These are phyloP conservation scores for Bathynomus jamesi DNA, from an alignment of 1,140 invertebrate species.

Conservation along the genomic window DNA sequence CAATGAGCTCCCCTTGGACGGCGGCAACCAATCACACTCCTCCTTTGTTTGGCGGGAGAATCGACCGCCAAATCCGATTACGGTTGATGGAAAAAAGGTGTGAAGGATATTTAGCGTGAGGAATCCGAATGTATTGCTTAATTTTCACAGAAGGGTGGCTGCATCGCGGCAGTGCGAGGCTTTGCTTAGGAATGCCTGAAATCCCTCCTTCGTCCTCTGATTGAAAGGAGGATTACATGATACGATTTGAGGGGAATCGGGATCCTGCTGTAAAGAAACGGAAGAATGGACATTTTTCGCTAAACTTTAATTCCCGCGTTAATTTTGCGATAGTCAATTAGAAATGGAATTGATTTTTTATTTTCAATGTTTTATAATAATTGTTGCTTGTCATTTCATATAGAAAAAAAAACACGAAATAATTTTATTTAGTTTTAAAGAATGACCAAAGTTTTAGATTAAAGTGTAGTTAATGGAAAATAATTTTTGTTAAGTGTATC, in stretches of 20 bases:
- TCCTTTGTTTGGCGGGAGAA: background rate
- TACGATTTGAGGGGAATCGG: background rate
- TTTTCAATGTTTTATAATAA: no score
- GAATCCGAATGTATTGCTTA: background rate
- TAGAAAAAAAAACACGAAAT: no score
- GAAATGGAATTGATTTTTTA: no score
- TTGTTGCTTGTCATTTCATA: no score
- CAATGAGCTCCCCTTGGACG: background rate
- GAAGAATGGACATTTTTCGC: no score
- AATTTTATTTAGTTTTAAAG: no score
- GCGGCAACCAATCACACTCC: background rate
- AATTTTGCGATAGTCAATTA: background rate
- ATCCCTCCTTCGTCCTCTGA: no score
- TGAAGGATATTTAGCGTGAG: background rate
- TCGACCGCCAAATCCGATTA: background rate
- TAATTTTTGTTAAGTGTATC: no score
- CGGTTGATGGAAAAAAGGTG: background rate
- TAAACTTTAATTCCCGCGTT: no score
- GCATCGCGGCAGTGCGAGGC: background rate
- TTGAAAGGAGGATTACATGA: background rate
- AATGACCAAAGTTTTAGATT: no score
- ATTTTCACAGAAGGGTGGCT: background rate
- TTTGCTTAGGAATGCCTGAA: background rate
- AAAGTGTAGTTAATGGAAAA: no score
- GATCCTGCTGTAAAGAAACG: background rate